Evolutionary conservation across 2,113 vertebrate species (phyloP).

Genomic region (Morone saxatilis): DNA sequence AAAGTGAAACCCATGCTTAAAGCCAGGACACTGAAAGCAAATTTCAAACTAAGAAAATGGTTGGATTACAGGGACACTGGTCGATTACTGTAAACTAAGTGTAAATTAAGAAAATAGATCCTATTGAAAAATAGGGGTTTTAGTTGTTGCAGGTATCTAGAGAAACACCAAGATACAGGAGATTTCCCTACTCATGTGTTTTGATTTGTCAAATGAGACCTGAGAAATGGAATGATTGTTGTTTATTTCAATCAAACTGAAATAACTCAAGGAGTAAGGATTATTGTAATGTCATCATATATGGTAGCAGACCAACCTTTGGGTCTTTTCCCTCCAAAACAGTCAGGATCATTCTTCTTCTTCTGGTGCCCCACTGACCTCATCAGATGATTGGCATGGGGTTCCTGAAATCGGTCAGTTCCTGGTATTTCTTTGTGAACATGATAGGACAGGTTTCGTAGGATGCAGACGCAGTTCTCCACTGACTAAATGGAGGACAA

Average conservation of each 20-base stretch:
- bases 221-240: not conserved
- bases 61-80: not conserved
- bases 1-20: not conserved
- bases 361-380: slow-evolving; percentile 86
- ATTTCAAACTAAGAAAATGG: not conserved
- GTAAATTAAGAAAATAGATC: not conserved
- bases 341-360: slow-evolving; percentile 93
- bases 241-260: not conserved
- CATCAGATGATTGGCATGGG: slow-evolving; percentile 80
- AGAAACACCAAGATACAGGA: not conserved
- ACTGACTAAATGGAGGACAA: slow-evolving; percentile 87
- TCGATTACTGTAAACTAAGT: not conserved
- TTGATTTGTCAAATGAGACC: not conserved
- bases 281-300: not conserved
- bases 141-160: not conserved
- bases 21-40: not conserved
- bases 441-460: slow-evolving; percentile 96
- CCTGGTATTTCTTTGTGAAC: slow-evolving; percentile 98
- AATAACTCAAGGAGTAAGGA: not conserved
- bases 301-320: slow-evolving; percentile 86
- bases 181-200: no score
- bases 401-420: slow-evolving; percentile 90
- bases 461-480: slow-evolving; percentile 98
- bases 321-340: slow-evolving; percentile 92
- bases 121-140: not conserved